Conservation (phyloP, 2,797 vertebrate species). For the Austrolebias charrua region DNA sequence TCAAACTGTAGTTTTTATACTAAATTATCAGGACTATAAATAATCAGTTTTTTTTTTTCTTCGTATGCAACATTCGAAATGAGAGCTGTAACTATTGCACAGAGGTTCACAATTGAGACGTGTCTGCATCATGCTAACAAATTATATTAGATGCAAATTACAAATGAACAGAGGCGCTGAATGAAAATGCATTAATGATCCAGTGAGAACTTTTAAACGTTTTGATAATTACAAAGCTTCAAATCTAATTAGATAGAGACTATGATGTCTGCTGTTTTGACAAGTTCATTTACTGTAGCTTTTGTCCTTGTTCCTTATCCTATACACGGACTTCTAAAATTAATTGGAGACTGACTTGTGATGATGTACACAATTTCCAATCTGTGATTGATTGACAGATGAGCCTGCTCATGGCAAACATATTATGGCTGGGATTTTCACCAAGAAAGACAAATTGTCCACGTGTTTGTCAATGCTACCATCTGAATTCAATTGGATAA, state of each 20-base stretch:
- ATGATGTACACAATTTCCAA: slow-evolving; percentile 39
- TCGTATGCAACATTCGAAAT: no score
- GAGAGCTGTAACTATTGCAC: no score
- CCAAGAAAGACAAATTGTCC: slow-evolving; percentile 61
- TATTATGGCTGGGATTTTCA: slow-evolving; percentile 49
- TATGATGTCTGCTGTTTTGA: slow-evolving; percentile 3
- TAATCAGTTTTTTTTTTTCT: no score
- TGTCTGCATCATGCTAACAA: no score
- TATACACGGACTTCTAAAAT: slow-evolving; percentile 20
- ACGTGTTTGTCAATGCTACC: slow-evolving; percentile 55
- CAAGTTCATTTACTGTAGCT: neutral
- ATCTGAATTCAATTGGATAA: slow-evolving; percentile 59
- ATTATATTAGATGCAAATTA: no score
- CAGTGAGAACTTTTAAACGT: neutral
- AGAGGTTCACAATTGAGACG: no score
- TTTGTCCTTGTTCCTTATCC: slow-evolving; percentile 8
- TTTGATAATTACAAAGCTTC: neutral
- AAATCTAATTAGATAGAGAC: neutral
- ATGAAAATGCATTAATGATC: neutral
- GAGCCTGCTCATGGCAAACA: slow-evolving; percentile 46
- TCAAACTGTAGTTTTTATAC: no score
- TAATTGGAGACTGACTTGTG: slow-evolving; percentile 15
- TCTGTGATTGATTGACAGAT: slow-evolving; percentile 50
- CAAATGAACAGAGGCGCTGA: neutral
- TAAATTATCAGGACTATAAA: no score